These are phyloP conservation scores for Coturnix japonica DNA, from an alignment of 2,113 vertebrate species.

Conservation along the genomic window DNA sequence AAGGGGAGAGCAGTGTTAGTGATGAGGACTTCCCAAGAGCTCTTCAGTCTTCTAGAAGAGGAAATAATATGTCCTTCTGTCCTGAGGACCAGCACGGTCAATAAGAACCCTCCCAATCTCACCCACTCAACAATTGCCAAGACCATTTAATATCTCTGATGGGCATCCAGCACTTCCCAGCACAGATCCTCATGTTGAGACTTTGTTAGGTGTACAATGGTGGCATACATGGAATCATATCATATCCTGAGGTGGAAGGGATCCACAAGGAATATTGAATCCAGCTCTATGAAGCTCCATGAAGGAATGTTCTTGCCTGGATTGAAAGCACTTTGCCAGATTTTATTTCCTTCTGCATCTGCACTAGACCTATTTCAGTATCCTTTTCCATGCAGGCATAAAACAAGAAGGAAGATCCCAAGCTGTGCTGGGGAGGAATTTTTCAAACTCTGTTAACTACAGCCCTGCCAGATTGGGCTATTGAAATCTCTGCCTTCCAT, in stretches of 20 bases:
- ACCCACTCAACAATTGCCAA: neutral
- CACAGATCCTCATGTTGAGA: neutral
- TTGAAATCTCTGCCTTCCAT: neutral
- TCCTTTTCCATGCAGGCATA: neutral
- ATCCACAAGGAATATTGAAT: neutral
- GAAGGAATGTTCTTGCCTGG: neutral
- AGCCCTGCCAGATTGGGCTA: neutral
- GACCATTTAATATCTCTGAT: neutral
- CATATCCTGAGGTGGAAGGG: neutral
- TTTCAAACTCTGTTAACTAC: neutral
- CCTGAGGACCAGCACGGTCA: neutral
- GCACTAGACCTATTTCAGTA: neutral
- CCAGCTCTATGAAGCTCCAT: neutral
- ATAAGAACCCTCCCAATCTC: neutral
- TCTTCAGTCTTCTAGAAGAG: neutral
- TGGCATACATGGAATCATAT: neutral
- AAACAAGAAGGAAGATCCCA: neutral
- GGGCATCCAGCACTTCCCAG: neutral
- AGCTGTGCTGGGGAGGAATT: fast-evolving
- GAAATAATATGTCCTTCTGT: neutral
- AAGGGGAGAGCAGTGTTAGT: neutral
- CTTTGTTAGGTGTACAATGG: neutral
- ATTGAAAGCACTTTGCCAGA: neutral
- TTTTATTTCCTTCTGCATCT: neutral
- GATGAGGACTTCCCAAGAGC: fast-evolving